Conservation (phyloP, 2,113 vertebrate species). For the Halichoerus grypus region DNA sequence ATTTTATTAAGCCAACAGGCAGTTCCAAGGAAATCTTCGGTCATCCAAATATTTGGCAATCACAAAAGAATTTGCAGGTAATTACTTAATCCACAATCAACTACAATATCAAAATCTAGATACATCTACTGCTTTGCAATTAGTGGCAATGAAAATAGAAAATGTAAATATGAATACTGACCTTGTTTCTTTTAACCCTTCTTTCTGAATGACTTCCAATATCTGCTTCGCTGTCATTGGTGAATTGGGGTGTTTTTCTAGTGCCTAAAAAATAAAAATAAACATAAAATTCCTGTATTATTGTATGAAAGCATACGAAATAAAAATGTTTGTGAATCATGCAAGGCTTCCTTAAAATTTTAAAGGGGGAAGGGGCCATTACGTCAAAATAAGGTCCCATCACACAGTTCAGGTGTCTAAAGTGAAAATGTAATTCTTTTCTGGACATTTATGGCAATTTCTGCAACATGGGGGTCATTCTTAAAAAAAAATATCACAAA, state of each 20-base stretch:
- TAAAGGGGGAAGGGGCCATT: slow-evolving; percentile 59
- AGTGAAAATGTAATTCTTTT: slow-evolving; percentile 66
- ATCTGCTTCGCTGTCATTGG: slow-evolving; percentile 94
- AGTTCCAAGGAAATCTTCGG: slow-evolving; percentile 37
- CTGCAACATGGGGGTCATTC: slow-evolving; percentile 54
- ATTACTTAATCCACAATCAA: slow-evolving; percentile 1
- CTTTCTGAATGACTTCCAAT: slow-evolving; percentile 94
- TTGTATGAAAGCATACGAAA: neutral
- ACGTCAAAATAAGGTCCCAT: slow-evolving; percentile 62
- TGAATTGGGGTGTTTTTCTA: slow-evolving; percentile 93
- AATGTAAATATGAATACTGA: slow-evolving; percentile 83
- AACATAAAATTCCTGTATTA: slow-evolving; percentile 64
- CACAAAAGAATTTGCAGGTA: neutral
- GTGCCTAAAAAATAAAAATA: slow-evolving; percentile 88
- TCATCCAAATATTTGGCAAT: slow-evolving; percentile 42
- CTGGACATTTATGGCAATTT: slow-evolving; percentile 67
- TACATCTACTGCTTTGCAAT: neutral
- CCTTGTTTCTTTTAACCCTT: slow-evolving; percentile 94
- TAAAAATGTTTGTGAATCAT: slow-evolving; percentile 60
- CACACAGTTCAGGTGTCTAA: neutral
- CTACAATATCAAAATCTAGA: slow-evolving; percentile 23
- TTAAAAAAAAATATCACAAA: slow-evolving; percentile 76
- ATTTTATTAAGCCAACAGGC: neutral
- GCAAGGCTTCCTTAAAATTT: slow-evolving; percentile 63
- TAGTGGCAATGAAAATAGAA: slow-evolving; percentile 62